Evolutionary conservation across 2,888 invertebrate species (phyloP).

Genomic region (Eueremaeus valkanovi): DNA sequence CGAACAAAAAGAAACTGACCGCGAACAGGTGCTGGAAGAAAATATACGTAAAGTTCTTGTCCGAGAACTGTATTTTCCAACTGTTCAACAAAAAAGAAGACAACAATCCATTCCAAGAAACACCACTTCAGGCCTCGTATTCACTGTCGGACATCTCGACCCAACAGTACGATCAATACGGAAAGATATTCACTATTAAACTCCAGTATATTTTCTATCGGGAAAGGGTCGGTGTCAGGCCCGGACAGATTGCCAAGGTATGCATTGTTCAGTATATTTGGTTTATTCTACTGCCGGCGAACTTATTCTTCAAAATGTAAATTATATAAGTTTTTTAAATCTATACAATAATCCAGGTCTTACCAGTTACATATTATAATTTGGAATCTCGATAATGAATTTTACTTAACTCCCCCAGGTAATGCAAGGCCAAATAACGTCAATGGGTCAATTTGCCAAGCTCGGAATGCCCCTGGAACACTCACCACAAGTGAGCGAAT

Average conservation of each 20-base stretch:
- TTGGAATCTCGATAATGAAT: too few species aligned
- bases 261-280: too few species aligned
- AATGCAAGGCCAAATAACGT: conserved; percentile 72
- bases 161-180: conserved; percentile 97
- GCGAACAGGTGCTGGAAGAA: conserved; percentile 88
- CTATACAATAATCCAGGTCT: too few species aligned
- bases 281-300: too few species aligned
- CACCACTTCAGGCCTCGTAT: conserved; percentile 89
- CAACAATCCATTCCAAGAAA: conserved; percentile 89
- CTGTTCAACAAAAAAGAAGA: conserved; percentile 75
- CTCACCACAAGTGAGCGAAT: conserved; percentile 90
- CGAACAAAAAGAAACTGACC: conserved; percentile 93
- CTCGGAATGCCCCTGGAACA: conserved; percentile 93
- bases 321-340: too few species aligned
- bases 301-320: too few species aligned
- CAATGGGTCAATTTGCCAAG: conserved; percentile 38
- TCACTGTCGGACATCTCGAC: conserved; percentile 85
- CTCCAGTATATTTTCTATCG: conserved; percentile 96
- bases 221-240: conserved; percentile 91
- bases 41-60: conserved; percentile 72
- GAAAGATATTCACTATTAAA: conserved; percentile 97
- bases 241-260: conserved; percentile 70
- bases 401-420: conserved; percentile 56
- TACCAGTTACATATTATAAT: too few species aligned
- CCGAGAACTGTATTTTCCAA: conserved; percentile 72